Base-by-base conservation (phyloP, 2,113 vertebrate species). In the Boleophthalmus pectinirostris region DNA sequence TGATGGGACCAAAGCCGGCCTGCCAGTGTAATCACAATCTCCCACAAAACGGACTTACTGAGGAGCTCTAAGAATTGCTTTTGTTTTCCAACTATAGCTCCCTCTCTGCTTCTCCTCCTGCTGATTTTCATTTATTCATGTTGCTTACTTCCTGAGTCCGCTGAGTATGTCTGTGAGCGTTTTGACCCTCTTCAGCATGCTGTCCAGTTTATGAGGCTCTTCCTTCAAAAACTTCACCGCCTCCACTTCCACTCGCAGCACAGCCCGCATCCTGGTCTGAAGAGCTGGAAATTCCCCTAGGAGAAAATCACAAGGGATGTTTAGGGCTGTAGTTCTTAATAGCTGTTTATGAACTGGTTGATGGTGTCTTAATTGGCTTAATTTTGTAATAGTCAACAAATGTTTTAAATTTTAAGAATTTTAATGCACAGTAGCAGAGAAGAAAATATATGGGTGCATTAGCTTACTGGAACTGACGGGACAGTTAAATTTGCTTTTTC, bases 171-270 rank as follows among this genome's bases (percentile, higher is more conserved):
- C 96, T 0, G 97, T 98, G 92, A 99, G 94, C 88, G 90, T 93
- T 73, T 95, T 95, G 82, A 98, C 95, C 18, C 97, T 93, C 83
- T 96, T 98, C 85, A 98, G 88, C 83, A 99, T 95, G 77, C 95
- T 96, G 93, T 99, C 97, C 73, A 99, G 92, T 85, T 98, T 95
- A 87, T 99, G 97, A 0, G 97, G 97, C 45, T 99, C 97, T 80
- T 99, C 97, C 90, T 99, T 99, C 23, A 99, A 92, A 82, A 99
- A 99, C 77, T 97, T 95, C 49, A 99, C 96, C 0, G 97, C 97
- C 78, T 99, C 97, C 2, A 99, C 97, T 72, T 99, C 97, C 4
- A 98, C 94, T 67, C 97, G 92, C 61, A 98, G 94, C 69, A 99
- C 95, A 0, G 96, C 93, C 0, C 97, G 88, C 97, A 99, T 98